Percentiles rank a stretch among this genome's conserved stretches.
Evolutionary conservation across 2,113 vertebrate genomes (phyloP).

Genomic region (Spea multiplicata): DNA sequence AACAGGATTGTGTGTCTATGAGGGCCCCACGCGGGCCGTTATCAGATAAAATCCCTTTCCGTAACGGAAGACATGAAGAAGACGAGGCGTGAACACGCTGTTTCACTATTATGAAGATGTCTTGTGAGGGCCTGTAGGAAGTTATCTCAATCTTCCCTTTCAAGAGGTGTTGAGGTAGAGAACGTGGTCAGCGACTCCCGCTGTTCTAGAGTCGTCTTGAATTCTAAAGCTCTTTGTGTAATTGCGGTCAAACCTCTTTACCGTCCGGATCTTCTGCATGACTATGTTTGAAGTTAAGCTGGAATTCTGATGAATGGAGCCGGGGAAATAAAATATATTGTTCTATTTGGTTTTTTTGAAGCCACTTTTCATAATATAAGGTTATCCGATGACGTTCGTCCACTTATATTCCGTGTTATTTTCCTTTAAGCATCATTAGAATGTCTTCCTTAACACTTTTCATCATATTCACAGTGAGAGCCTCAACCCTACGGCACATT

Average conservation of each 20-base stretch:
- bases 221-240: slow-evolving; percentile 7
- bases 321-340: slow-evolving; percentile 11
- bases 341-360: slow-evolving; percentile 15
- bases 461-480: background rate
- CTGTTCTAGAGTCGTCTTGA: background rate
- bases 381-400: slow-evolving; percentile 15
- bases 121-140: background rate
- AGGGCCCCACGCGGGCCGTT: background rate
- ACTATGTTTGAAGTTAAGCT: slow-evolving; percentile 20
- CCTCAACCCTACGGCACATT: background rate
- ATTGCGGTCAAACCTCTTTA: slow-evolving; percentile 21
- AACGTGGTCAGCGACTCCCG: background rate
- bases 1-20: background rate
- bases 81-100: background rate
- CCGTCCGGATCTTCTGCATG: slow-evolving; percentile 1
- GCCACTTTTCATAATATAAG: slow-evolving; percentile 21
- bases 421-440: slow-evolving; percentile 25
- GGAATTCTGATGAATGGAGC: slow-evolving; percentile 15
- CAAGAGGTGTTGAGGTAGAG: background rate
- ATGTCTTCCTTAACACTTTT: background rate
- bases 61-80: background rate
- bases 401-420: slow-evolving; percentile 27
- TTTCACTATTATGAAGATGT: background rate
- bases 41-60: background rate
- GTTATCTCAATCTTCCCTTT: background rate